Base-by-base conservation (phyloP, 2,888 invertebrate genomes). In the Mythimna loreyi region DNA sequence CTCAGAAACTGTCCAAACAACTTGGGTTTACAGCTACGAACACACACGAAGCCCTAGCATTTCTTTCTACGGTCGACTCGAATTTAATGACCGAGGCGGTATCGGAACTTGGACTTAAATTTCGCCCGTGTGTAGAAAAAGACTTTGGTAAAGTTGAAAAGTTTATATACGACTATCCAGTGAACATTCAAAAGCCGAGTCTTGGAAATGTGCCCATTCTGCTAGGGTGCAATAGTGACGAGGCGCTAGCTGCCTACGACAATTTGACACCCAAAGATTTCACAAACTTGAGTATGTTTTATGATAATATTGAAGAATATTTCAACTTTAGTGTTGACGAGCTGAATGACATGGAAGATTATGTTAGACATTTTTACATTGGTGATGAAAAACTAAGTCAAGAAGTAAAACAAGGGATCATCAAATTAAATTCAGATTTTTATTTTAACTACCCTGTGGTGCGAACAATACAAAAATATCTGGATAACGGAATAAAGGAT, bases 341-440 rank as follows among this genome's bases (percentile, higher is more conserved):
- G 33, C 67, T 83, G 16, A 50, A 30, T 50, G 74, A 79, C 57
- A 85, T 81, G 75, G 84, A 85, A 75, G 64, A 84, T 75, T 63
- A 88, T n/a, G 70, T 89, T 6, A 74, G 84, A 67, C 85, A 88
- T 53, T 92, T 92, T 65, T 92, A 92, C 25, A 85, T 90, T 7
- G 90, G 91, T n/a, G 28, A 30, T 30, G 25, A 53, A 30, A 30
- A 30, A n/a, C n/a, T 53, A 16, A 74, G 67, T 64, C 80, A 86
- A 61, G 75, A 80, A 5, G 69, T 89, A 8, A 86, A 70, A 55
- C 69, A 78, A 13, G 59, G 79, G 3, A 33, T 92, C 0, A 81
- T 76, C 0, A 81, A 89, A 43, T 91, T 53, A n/a, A 53, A 53
- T 49, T 90, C 92, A 0, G 92, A 93, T 74, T 82, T 84, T 19